Conservation (phyloP, 2,113 vertebrate genomes). For the Sinosuthora webbiana region DNA sequence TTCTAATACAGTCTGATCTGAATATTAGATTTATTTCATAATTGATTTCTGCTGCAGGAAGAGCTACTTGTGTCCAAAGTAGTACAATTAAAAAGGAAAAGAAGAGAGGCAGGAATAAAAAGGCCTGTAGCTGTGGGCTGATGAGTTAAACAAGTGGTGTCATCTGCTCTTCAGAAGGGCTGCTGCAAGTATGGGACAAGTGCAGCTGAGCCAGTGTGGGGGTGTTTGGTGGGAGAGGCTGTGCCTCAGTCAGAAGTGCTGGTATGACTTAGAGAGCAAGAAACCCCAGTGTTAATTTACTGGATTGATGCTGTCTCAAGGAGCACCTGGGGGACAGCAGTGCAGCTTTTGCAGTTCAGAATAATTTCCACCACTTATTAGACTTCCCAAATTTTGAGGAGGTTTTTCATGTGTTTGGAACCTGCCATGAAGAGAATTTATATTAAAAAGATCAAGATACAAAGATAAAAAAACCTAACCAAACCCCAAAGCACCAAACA, state of each 20-base stretch:
- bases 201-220: too few species aligned
- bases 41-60: constrained; percentile 26
- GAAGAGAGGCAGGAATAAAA: background rate
- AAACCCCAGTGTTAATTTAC: background rate
- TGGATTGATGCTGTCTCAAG: background rate
- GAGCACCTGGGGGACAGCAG: background rate
- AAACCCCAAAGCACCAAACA: background rate
- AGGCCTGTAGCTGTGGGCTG: background rate
- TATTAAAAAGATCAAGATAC: too few species aligned
- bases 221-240: background rate
- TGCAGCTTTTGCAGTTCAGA: background rate
- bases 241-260: background rate
- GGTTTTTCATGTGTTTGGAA: too few species aligned
- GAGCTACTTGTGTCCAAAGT: background rate
- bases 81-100: background rate
- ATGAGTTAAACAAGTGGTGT: background rate
- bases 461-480: too few species aligned
- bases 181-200: background rate
- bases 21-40: constrained; percentile 43
- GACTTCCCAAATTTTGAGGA: too few species aligned
- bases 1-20: constrained; percentile 21
- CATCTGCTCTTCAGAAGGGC: background rate
- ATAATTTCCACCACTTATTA: background rate
- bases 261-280: background rate
- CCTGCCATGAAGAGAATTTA: too few species aligned